phyloP scores from a whole-genome alignment of 2,797 vertebrate genomes.

The Catostomus latipinnis region DNA sequence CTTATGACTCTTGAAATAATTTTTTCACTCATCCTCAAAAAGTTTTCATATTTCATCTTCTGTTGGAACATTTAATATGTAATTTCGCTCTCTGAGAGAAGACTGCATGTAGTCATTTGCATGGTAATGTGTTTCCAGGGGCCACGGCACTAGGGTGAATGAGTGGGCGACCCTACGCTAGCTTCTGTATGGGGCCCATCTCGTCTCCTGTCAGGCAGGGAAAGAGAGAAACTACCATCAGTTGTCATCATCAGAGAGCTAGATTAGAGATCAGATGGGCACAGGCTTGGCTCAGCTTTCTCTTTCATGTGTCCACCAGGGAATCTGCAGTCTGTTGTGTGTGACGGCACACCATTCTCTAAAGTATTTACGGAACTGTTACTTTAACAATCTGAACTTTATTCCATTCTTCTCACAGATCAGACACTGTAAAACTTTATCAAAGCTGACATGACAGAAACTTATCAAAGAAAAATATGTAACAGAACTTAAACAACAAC shows the following conservation, averaged over 20 bases:
- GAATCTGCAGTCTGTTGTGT: constrained; percentile 38
- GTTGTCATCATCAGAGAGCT: not conserved
- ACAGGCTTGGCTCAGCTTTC: constrained; percentile 27
- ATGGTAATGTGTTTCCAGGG: constrained; percentile 48
- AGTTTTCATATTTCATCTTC: constrained; percentile 40
- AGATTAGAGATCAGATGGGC: constrained; percentile 37
- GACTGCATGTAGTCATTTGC: constrained; percentile 43
- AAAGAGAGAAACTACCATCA: constrained; percentile 29
- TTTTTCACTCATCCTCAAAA: too few species aligned
- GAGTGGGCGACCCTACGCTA: constrained; percentile 16
- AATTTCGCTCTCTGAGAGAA: constrained; percentile 34
- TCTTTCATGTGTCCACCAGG: constrained; percentile 36
- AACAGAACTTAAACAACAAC: not conserved
- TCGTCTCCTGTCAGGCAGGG: constrained; percentile 31
- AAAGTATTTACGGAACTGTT: constrained; percentile 37
- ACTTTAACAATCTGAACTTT: constrained; percentile 29
- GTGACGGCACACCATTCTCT: constrained; percentile 25
- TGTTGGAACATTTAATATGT: constrained; percentile 21
- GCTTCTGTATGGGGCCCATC: constrained; percentile 12
- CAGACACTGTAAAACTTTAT: constrained; percentile 26
- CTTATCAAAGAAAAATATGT: constrained; percentile 10
- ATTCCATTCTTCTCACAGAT: constrained; percentile 35
- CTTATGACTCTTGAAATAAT: too few species aligned
- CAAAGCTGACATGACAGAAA: constrained; percentile 7
- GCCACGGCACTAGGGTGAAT: constrained; percentile 6